Evolutionary conservation across 1,140 invertebrate genomes (phyloP), one percentile per base, ranked within the genome.

Genomic region (Caenorhabditis tropicalis): DNA sequence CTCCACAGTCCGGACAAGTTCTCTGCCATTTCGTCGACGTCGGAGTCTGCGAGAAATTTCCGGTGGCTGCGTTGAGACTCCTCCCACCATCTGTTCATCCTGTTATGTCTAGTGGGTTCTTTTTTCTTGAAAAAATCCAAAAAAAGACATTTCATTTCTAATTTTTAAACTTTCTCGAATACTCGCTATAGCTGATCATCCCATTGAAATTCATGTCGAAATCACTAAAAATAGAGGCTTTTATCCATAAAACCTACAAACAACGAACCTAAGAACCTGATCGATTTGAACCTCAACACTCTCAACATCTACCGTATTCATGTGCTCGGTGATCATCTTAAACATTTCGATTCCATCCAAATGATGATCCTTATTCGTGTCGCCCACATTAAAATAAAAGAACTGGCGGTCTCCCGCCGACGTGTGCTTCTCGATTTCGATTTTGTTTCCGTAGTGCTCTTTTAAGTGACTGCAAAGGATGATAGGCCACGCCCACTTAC

Each of bases 21-120:
- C 16, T 85, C 19, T 85, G 84, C 48, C 83, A 82, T 31, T 85
- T 85, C 43, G 58, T 65, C 0, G 84, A 85, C 56, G 81, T 85
- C 15, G 84, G 84, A 15, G 84, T 85, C 16, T 56, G 53, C 15
- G 84, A 81, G 21, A 31, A 36, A 6, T 85, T 83, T 24, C 56
- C 81, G 15, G 65, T 85, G n/a, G 33, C 39, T 1, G 46, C 31
- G n/a, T 27, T 85, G 10, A 21, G 81, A 15, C 46, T 82, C 15
- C 39, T 85, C 4, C 84, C 79, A 15, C 51, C 49, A n/a, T 31
- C 84, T 6, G 49, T 53, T 0, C 43, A 60, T 24, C 53, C 46
- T 19, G 84, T 85, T 6, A 81, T 85, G 79, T 53, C 53, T 10
- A 70, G 79, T 85, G 27, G 70, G 58, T 49, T 39, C 36, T 36